Base-by-base conservation (phyloP, 2,113 vertebrate genomes). In the Pelodiscus sinensis region DNA sequence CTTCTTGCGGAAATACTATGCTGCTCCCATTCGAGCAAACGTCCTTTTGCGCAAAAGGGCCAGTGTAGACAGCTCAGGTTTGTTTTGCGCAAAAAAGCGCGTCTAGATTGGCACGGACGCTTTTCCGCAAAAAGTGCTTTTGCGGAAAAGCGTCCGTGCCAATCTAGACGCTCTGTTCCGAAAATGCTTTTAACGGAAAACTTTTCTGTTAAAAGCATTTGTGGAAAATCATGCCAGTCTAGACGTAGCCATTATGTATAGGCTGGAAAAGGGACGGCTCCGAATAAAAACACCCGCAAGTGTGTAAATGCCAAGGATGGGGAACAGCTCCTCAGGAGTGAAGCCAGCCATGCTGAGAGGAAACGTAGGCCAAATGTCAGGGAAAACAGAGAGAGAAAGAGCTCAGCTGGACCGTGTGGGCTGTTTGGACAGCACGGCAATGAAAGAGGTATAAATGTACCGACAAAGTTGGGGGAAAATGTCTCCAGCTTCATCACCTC, bases 251-350 rank as follows among this genome's bases (percentile, higher is more conserved):
- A 35, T 86, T 51, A 55, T 50, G 29, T 65, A 15, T 35, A 24
- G 0, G 6, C 16, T 84, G 65, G 58, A 29, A 80, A 80, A 10
- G 31, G 31, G 62, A 21, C 18, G 58, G 85, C 11, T 44, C 31
- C 18, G 1, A 0, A 0, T 1, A 6, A 12, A 9, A 7, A 9
- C 31, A 24, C 50, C 21, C 25, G 27, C 85, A 57, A 80, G 79
- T 56, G 31, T 68, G 62, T 68, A 68, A 68, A 68, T 31, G 75
- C 60, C 79, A 0, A 0, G 24, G 16, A 11, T 0, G 1, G 38
- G 55, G 29, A 90, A 55, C 38, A 7, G 21, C 31, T 24, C 54
- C 51, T 19, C 3, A 54, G 18, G 38, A 51, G 25, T 38, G 50
- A 29, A 38, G 6, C 58, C 31, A 22, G 21, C 12, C 1, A 19